Evolutionary conservation across 2,797 vertebrate genomes (phyloP).

Genomic region (Chrysocyon brachyurus): DNA sequence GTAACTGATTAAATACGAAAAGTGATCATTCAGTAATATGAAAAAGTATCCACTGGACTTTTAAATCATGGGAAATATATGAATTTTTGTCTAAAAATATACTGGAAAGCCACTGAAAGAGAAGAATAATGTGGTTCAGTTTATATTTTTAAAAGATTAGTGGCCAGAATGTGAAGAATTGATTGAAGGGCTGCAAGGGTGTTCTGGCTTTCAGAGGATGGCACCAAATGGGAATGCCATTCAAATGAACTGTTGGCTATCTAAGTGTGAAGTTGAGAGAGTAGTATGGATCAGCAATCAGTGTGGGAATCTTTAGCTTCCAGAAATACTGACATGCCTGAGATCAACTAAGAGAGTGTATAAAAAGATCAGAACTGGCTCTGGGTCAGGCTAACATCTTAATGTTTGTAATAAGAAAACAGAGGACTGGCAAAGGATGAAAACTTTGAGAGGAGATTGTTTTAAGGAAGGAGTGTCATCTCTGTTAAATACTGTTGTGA

Average conservation of each 20-base stretch:
- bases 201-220: neutral
- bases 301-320: neutral
- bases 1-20: neutral
- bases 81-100: neutral
- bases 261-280: neutral
- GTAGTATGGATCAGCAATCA: neutral
- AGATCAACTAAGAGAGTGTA: neutral
- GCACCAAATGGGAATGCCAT: neutral
- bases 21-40: neutral
- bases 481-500: neutral
- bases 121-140: neutral
- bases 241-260: neutral
- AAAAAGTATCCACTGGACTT: neutral
- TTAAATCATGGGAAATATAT: slow-evolving; percentile 12
- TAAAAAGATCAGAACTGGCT: neutral
- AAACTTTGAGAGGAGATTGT: neutral
- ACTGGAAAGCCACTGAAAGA: neutral
- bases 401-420: neutral
- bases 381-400: neutral
- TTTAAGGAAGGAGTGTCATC: neutral
- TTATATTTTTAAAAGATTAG: slow-evolving; percentile 1
- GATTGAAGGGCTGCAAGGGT: neutral
- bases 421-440: neutral
- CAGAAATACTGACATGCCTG: neutral
- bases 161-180: neutral